Percentiles rank a stretch among this genome's conserved stretches.
phyloP scores from a whole-genome alignment of 2,113 vertebrate species.

The Callithrix jacchus region DNA sequence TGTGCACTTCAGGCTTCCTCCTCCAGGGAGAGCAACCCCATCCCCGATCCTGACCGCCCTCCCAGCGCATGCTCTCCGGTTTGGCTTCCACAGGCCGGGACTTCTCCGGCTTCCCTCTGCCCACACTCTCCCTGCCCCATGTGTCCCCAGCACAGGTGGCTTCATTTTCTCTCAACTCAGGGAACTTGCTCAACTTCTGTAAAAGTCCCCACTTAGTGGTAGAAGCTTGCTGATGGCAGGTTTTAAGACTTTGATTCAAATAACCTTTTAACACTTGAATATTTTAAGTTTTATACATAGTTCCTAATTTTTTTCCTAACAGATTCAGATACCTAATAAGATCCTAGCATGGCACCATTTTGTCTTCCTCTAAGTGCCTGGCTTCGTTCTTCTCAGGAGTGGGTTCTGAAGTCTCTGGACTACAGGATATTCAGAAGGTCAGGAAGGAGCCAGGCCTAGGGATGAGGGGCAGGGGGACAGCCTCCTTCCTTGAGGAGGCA shows the following conservation, averaged over 20 bases:
- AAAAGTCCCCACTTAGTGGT: background rate
- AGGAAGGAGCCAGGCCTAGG: background rate
- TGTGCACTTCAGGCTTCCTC: background rate
- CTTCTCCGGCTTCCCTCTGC: background rate
- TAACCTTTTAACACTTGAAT: slow-evolving; percentile 78
- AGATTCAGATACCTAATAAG: slow-evolving; percentile 63
- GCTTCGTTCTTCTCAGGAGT: background rate
- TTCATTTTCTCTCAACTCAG: background rate
- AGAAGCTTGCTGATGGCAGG: slow-evolving; percentile 39
- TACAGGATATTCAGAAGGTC: background rate
- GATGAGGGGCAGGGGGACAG: background rate
- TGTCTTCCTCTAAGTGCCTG: background rate
- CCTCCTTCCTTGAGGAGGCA: background rate
- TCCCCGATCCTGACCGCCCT: background rate
- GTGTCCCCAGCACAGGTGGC: accelerated
- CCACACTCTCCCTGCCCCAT: too few species aligned
- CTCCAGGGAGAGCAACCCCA: background rate
- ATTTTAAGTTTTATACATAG: slow-evolving; percentile 79
- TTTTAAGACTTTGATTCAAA: slow-evolving; percentile 67
- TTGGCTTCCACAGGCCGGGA: background rate
- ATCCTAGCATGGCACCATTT: slow-evolving; percentile 42
- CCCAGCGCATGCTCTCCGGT: background rate
- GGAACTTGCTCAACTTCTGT: slow-evolving; percentile 24
- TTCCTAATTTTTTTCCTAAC: slow-evolving; percentile 73
- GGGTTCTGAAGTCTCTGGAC: background rate